These are phyloP conservation scores for Spodoptera picta DNA, from an alignment of 2,888 invertebrate genomes.

Conservation along the genomic window DNA sequence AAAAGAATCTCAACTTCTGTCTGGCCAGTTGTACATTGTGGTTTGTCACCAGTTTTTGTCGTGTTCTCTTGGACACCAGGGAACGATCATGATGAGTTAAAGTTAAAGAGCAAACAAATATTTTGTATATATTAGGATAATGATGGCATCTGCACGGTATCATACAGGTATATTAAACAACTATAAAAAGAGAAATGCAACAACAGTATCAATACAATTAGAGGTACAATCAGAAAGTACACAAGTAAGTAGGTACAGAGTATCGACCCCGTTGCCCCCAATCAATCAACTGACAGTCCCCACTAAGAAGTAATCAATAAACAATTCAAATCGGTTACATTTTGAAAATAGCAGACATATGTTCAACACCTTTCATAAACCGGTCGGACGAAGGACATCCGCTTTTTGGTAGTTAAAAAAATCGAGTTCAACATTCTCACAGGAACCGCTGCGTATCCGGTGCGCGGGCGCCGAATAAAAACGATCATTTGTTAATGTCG, in stretches of 20 bases:
- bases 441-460: constrained; percentile 87
- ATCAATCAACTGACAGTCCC: constrained; percentile 51
- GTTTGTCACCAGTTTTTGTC: too few species aligned
- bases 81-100: too few species aligned
- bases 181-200: too few species aligned
- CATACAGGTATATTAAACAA: too few species aligned
- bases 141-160: too few species aligned
- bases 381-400: constrained; percentile 88
- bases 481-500: constrained; percentile 85
- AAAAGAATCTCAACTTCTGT: too few species aligned
- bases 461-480: constrained; percentile 84
- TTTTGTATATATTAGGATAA: too few species aligned
- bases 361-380: constrained; percentile 88
- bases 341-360: constrained; percentile 82
- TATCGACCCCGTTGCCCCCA: constrained; percentile 40
- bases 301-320: constrained; percentile 51
- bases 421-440: constrained; percentile 87
- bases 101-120: too few species aligned
- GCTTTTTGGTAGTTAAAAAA: constrained; percentile 85
- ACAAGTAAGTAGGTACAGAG: constrained; percentile 16
- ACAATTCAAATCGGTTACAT: constrained; percentile 66
- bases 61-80: too few species aligned
- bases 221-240: too few species aligned
- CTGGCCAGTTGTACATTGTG: too few species aligned
- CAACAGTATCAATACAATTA: too few species aligned